Percentiles rank a stretch among this genome's conserved stretches.
phyloP scores from a whole-genome alignment of 2,797 vertebrate genomes.

The Arctocebus calabarensis region DNA sequence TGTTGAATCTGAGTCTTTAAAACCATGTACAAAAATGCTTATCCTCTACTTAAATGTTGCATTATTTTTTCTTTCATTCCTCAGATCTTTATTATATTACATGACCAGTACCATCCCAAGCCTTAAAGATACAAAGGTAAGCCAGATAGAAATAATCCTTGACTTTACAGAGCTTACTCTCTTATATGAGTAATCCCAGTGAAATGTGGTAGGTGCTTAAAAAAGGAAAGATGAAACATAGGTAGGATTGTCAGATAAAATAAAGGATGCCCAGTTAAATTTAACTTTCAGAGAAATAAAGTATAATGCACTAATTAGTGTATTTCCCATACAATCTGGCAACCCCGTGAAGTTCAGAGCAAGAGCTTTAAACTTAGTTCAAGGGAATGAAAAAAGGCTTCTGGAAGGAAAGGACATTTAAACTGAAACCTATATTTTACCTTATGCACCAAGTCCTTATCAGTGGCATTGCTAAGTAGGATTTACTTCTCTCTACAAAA shows the following conservation, averaged over 20 bases:
- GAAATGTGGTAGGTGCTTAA: neutral
- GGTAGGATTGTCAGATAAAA: neutral
- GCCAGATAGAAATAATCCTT: neutral
- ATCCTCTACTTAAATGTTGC: neutral
- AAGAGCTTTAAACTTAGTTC: conserved; percentile 27
- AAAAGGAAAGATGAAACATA: conserved; percentile 30
- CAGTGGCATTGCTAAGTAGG: neutral
- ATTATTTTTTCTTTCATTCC: conserved; percentile 16
- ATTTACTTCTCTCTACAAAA: conserved; percentile 23
- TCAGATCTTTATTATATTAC: neutral
- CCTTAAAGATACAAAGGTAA: neutral
- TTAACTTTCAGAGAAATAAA: conserved; percentile 42
- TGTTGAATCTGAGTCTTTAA: conserved; percentile 27
- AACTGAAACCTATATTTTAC: conserved; percentile 31
- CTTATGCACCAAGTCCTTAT: neutral
- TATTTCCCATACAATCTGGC: neutral
- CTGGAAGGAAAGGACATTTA: conserved; percentile 10
- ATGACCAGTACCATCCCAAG: neutral
- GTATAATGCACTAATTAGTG: neutral
- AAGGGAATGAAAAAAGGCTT: neutral
- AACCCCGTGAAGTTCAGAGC: neutral
- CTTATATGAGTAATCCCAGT: neutral
- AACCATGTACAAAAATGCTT: conserved; percentile 7
- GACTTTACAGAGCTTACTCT: neutral
- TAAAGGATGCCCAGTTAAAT: conserved; percentile 13